Conservation (phyloP, 2,797 vertebrate species). For the Thripadectes ignobilis region DNA sequence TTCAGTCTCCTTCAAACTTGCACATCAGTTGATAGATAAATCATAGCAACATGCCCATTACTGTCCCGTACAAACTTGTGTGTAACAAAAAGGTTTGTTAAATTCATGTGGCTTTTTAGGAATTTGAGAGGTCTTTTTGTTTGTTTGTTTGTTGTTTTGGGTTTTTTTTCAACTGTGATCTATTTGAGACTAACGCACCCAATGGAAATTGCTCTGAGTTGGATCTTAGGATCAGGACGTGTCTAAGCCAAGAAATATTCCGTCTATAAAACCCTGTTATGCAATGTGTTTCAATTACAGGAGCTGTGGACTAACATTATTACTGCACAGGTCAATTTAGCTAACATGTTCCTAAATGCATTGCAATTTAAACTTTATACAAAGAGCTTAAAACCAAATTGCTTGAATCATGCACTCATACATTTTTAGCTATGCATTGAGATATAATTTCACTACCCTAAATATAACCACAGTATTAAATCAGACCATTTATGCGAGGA, state of each 20-base stretch:
- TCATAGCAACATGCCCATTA: neutral
- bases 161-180: neutral
- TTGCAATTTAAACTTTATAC: neutral
- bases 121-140: neutral
- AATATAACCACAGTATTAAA: neutral
- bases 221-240: neutral
- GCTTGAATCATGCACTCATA: neutral
- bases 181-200: neutral
- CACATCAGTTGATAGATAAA: neutral
- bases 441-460: neutral
- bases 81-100: neutral
- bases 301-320: neutral
- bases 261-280: neutral
- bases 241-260: neutral
- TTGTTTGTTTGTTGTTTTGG: neutral
- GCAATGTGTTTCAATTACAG: neutral
- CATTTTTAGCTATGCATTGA: neutral
- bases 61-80: neutral
- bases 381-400: neutral
- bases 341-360: neutral
- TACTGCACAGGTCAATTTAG: neutral
- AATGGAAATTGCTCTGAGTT: neutral
- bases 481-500: neutral
- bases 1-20: neutral
- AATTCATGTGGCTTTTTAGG: rapidly evolving